Evolutionary conservation across 2,888 invertebrate genomes (phyloP), one percentile per base, ranked within the genome.

Genomic region (Sthenelais limicola): DNA sequence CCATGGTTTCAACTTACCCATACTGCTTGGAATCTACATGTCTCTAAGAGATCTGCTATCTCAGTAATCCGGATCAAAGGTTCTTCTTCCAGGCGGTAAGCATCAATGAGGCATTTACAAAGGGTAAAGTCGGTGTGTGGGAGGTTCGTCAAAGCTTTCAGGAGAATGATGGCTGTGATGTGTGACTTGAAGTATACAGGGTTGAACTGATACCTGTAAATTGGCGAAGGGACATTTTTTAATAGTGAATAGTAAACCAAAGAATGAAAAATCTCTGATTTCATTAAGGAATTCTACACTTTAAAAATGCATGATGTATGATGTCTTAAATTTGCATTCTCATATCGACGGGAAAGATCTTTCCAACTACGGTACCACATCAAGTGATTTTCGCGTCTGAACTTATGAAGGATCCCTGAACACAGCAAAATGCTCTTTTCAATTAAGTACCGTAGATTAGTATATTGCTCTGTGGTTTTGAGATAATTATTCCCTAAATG

Each of bases 41-140:
- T 94, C 88, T 98, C 98, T 83, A 98, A 89, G 78, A 96, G 92
- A 82, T 97, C 94, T 3, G 96, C 96, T 82, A 98, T 89, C 82
- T 94, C 93, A 84, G 96, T 93, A 54, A 98, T 95, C 84, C 94
- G 93, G 80, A 92, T 91, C 72, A 98, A 93, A n/a, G 94, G 93
- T 79, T 94, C 93, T 85, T 95, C 93, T 84, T 94, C 93, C 73
- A 83, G 79, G 71, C 80, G 91, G 81, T 91, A 91, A 73, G 95
- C 94, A 78, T 94, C 93, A 74, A 99, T 90, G 72, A 99, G 91
- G 88, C 97, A 98, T 89, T 99, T 99, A 90, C 98, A 99, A 78
- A 99, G 90, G 58, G 97, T 96, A 86, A 98, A 98, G 89, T 99
- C 99, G 9, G 98, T 95, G 85, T 98, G 96, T 0, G 99, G 99